A percentile compares a stretch with the other conserved stretches of the same genome.
Evolutionary conservation across 2,113 vertebrate genomes (phyloP).

Genomic region (Brachirus orientalis): DNA sequence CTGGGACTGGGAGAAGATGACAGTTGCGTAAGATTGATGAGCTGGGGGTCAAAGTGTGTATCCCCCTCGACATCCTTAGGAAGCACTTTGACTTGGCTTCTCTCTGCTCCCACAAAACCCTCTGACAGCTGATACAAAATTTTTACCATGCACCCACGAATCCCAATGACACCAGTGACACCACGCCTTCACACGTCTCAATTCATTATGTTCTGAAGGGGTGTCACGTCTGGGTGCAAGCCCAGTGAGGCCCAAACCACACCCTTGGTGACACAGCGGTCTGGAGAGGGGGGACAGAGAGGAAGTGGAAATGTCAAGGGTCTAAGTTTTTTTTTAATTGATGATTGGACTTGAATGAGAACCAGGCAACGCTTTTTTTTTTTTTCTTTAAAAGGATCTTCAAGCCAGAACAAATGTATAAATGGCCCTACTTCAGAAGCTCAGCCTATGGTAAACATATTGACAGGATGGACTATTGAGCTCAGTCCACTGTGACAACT

Average conservation of each 20-base stretch:
- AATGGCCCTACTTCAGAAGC: constrained; percentile 50
- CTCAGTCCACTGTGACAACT: constrained; percentile 33
- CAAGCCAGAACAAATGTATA: constrained; percentile 53
- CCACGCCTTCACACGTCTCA: constrained; percentile 57
- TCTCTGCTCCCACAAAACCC: constrained; percentile 66
- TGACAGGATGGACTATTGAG: constrained; percentile 34
- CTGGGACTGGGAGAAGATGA: constrained; percentile 61
- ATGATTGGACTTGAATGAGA: constrained; percentile 66
- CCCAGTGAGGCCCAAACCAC: constrained; percentile 22
- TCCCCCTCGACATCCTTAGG: constrained; percentile 74
- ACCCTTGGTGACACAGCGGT: constrained; percentile 62
- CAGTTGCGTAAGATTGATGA: constrained; percentile 75
- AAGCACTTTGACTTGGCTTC: constrained; percentile 68
- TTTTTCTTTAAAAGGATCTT: constrained; percentile 45
- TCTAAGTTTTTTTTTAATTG: constrained; percentile 52
- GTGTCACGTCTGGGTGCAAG: not conserved
- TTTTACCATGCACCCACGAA: constrained; percentile 37
- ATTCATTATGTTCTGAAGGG: constrained; percentile 56
- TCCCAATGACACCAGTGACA: constrained; percentile 50
- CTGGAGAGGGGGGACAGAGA: constrained; percentile 50
- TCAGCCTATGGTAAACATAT: constrained; percentile 45
- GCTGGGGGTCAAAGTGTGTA: constrained; percentile 67
- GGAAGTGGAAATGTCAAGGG: constrained; percentile 76
- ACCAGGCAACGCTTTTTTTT: constrained; percentile 46
- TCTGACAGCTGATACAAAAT: constrained; percentile 59